Conservation (phyloP, 2,888 invertebrate species). For the Slavum lentiscoides region DNA sequence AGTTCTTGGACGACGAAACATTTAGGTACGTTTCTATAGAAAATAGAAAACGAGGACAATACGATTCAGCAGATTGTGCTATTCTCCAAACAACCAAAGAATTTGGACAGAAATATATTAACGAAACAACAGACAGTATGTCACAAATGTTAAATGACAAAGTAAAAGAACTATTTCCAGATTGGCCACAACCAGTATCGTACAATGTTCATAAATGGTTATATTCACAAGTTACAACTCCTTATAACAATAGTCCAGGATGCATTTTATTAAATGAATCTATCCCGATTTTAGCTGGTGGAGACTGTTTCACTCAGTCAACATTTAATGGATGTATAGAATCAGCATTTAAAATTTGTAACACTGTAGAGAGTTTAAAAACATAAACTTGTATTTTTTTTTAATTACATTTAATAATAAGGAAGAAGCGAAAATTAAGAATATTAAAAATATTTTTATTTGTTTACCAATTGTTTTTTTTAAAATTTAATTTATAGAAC, state of each 20-base stretch:
- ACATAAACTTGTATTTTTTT: conserved; percentile 6
- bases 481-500: conserved; percentile 27
- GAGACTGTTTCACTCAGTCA: conserved; percentile 53
- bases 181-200: conserved; percentile 39
- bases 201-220: conserved; percentile 52
- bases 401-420: conserved; percentile 22
- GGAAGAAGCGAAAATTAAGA: not conserved
- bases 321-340: conserved; percentile 54
- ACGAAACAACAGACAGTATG: conserved; percentile 23
- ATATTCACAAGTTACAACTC: conserved; percentile 52
- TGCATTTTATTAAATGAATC: conserved; percentile 41
- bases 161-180: conserved; percentile 49
- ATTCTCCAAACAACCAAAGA: conserved; percentile 53
- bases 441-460: conserved; percentile 17
- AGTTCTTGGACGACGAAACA: conserved; percentile 41
- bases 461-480: not conserved
- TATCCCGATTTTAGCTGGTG: conserved; percentile 52
- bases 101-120: conserved; percentile 44
- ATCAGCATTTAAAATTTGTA: conserved; percentile 40
- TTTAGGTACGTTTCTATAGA: conserved; percentile 54
- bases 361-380: conserved; percentile 27
- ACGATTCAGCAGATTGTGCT: conserved; percentile 35
- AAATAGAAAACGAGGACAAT: conserved; percentile 44
- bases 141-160: conserved; percentile 28
- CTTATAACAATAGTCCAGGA: conserved; percentile 37